These are phyloP conservation scores for Chironomus tepperi DNA, from an alignment of 1,140 invertebrate genomes.

Conservation along the genomic window DNA sequence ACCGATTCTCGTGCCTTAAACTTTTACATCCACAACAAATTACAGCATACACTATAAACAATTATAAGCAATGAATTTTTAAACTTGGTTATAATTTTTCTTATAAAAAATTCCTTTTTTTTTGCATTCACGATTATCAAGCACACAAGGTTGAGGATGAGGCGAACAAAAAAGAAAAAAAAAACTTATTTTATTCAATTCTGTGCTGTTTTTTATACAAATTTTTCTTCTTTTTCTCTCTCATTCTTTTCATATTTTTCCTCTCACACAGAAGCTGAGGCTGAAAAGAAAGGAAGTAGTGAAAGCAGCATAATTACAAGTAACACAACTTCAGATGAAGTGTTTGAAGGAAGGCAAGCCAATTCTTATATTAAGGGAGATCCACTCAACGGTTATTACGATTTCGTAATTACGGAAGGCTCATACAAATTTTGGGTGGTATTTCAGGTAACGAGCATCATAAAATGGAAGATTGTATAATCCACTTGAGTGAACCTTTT, in stretches of 20 bases:
- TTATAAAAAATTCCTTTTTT: no score
- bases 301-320: not conserved
- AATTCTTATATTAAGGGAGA: slow-evolving; percentile 46
- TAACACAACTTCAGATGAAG: not conserved
- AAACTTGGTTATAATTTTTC: no score
- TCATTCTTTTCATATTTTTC: not conserved
- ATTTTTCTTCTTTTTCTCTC: not conserved
- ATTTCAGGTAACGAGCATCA: slow-evolving; percentile 57
- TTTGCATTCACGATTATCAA: no score
- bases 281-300: not conserved
- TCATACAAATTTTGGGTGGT: slow-evolving; percentile 81
- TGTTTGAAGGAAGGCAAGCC: slow-evolving; percentile 31
- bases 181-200: no score
- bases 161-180: no score
- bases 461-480: not conserved
- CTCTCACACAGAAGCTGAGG: not conserved
- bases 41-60: not conserved
- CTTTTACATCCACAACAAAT: no score
- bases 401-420: slow-evolving; percentile 74
- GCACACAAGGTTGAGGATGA: no score
- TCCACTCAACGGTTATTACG: slow-evolving; percentile 67
- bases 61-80: not conserved
- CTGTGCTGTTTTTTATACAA: no score
- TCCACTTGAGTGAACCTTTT: not conserved
- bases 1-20: no score